Conservation (phyloP, 2,113 vertebrate genomes). For the Dolichotis patagonum region DNA sequence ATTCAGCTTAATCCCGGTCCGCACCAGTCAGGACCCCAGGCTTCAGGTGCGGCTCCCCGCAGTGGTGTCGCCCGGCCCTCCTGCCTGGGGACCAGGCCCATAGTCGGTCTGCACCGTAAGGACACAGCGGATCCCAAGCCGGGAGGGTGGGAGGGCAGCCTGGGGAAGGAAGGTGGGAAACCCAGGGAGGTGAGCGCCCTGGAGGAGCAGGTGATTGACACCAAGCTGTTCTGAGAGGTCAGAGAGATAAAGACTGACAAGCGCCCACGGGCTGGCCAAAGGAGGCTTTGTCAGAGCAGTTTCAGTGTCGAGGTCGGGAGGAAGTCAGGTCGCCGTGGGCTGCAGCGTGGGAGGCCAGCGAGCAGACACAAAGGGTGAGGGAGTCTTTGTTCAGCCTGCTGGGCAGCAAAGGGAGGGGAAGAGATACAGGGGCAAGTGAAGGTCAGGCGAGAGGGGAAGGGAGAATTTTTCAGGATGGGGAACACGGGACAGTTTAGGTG, state of each 20-base stretch:
- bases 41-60: not conserved
- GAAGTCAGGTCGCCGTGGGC: constrained; percentile 24
- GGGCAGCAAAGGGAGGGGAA: not conserved
- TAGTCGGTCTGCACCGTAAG: not conserved
- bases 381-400: not conserved
- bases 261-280: not conserved
- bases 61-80: not conserved
- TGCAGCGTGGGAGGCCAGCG: not conserved
- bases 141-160: not conserved
- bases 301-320: constrained; percentile 30
- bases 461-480: not conserved
- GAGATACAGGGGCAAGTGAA: not conserved
- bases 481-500: not conserved
- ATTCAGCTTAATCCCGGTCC: not conserved
- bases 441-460: not conserved
- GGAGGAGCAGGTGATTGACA: not conserved
- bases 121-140: not conserved
- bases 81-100: not conserved
- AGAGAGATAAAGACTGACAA: not conserved
- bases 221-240: not conserved
- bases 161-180: not conserved
- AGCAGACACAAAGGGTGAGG: not conserved
- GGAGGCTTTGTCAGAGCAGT: constrained; percentile 46
- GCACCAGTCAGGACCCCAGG: not conserved
- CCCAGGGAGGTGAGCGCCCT: not conserved